Conservation (phyloP, 2,113 vertebrate species). For the Peromyscus californicus region DNA sequence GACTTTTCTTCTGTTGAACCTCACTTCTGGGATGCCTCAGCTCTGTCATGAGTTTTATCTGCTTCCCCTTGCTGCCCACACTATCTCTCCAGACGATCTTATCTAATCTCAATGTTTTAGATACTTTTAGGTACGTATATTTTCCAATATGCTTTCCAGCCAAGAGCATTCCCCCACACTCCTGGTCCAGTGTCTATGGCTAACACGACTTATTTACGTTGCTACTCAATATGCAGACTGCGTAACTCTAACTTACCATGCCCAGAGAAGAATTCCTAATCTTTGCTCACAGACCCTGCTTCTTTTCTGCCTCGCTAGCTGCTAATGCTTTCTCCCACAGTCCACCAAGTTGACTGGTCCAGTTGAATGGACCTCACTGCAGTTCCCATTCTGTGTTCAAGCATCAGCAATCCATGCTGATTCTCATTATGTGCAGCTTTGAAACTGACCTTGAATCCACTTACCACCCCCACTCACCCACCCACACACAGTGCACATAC, state of each 20-base stretch:
- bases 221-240: neutral
- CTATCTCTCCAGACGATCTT: neutral
- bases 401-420: neutral
- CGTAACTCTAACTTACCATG: neutral
- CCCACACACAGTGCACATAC: neutral
- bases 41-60: neutral
- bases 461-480: neutral
- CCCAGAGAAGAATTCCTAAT: neutral
- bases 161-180: neutral
- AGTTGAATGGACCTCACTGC: neutral
- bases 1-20: neutral
- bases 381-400: neutral
- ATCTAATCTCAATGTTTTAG: neutral
- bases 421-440: neutral
- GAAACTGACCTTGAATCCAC: neutral
- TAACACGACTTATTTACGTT: neutral
- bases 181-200: neutral
- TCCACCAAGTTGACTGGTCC: neutral
- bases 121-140: neutral
- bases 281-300: neutral
- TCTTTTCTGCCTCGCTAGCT: neutral
- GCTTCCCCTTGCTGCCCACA: neutral
- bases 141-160: neutral
- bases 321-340: neutral
- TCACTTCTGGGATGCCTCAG: neutral